Evolutionary conservation across 2,888 invertebrate genomes (phyloP), one percentile per base, ranked within the genome.

Genomic region (Tillus elongatus): DNA sequence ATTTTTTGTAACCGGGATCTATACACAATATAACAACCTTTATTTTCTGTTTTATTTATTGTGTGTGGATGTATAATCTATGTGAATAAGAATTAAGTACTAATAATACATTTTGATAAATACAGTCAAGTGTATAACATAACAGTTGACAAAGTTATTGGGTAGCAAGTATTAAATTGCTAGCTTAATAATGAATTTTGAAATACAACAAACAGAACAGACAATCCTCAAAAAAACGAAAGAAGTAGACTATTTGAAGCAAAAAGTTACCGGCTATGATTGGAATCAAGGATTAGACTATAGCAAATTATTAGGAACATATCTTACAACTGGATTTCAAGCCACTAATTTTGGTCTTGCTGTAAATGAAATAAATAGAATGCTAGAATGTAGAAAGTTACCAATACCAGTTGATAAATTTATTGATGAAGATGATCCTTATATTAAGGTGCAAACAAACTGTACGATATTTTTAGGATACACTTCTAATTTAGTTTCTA

Each of bases 391-490:
- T 54, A 77, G 90, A 47, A 72, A 75, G 9, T 63, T 78, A 45
- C 78, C 82, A 1, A 59, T 92, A 28, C 70, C 75, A 0, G 71
- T 74, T 46, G 85, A 85, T 42, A 73, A 73, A 34, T 68, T 82
- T 51, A 62, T 67, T 0, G 75, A 80, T 47, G 84, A 85, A 63
- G 77, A 82, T 34, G 91, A 93, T 56, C 75, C 79, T 19, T 87
- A 85, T 61, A 86, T 87, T 27, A 77, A 71, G 52, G 73, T 85
- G 43, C 79, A 77, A 58, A 74, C 73, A 10, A 82, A 80, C 53
- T 97, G 97, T 58, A 96, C 97, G 2, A 87, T 98, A 57, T 99
- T 98, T 66, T 67, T 98, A 44, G 95, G 96, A 2, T 98, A 84
- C 60, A 98, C 98, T 1, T 97, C 97, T 0, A 99, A 98, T 65